Conservation (phyloP, 2,113 vertebrate genomes). For the Bothrops jararaca region DNA sequence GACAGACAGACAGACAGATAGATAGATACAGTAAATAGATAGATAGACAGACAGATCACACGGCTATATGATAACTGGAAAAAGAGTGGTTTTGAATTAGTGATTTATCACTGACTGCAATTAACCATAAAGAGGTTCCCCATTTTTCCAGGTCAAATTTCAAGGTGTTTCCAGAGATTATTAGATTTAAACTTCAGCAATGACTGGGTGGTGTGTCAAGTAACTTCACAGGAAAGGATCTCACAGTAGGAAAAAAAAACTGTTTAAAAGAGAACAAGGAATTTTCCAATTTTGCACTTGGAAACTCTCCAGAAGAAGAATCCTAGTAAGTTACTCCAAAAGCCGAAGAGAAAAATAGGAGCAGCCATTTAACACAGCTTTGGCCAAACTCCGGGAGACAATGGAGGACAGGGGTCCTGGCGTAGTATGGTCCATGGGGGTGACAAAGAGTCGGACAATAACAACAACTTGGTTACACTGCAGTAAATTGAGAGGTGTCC, state of each 20-base stretch:
- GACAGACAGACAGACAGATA: too few relatives aligned
- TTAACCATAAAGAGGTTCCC: constrained; percentile 63
- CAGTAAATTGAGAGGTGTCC: not conserved
- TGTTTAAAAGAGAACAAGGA: constrained; percentile 39
- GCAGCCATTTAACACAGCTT: accelerated
- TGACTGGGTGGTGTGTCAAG: constrained; percentile 58
- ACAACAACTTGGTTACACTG: not conserved
- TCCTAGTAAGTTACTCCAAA: not conserved
- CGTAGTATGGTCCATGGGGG: too few relatives aligned
- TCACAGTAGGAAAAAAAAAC: constrained; percentile 43
- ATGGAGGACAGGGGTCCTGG: too few relatives aligned
- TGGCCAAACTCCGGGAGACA: too few relatives aligned
- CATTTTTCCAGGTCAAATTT: constrained; percentile 55
- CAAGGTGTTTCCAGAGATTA: constrained; percentile 66
- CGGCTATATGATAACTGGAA: not conserved
- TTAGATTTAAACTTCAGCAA: constrained; percentile 61
- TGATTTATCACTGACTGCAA: constrained; percentile 67
- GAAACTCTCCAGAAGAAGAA: not conserved
- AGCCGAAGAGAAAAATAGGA: not conserved
- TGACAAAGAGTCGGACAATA: too few relatives aligned
- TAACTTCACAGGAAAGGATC: constrained; percentile 53
- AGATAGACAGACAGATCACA: not conserved
- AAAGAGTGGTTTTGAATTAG: constrained; percentile 44
- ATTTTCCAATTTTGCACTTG: not conserved
- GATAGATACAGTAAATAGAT: too few relatives aligned